Evolutionary conservation across 2,113 vertebrate species (phyloP), one percentile per base, ranked within the genome.

Genomic region (Amia ocellicauda): DNA sequence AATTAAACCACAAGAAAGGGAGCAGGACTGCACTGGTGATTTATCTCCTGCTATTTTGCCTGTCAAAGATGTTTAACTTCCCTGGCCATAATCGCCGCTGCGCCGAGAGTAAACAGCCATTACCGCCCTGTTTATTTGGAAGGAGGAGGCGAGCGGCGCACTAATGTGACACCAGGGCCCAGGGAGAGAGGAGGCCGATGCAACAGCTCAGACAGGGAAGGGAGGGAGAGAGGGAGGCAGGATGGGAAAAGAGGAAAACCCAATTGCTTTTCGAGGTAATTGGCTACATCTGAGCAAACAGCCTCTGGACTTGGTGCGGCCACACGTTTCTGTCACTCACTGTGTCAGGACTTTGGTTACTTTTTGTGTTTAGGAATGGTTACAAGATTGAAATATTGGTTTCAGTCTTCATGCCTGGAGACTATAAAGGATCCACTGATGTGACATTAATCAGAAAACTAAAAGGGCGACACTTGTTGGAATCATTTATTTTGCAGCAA

Each of bases 251-350:
- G 77, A 79, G 80, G 81, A 87, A 79, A 79, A 83, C 79, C 75
- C 81, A 81, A 85, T 86, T 86, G 86, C 87, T 85, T 87, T 85
- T 74, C 70, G n/a, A n/a, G 78, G 80, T 89, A 89, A 89, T 89
- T 89, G 85, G 83, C 86, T 86, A 81, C 86, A 89, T 86, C 88
- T 89, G 85, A 88, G 81, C 79, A 88, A 90, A 88, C 83, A 88
- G 66, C 74, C 56, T 64, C 72, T 75, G 78, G 77, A 73, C 81
- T 70, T 74, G 73, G 73, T 17, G 7, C n/a, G 45, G 16, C 14
- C 16, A 17, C n/a, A 47, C 10, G 5, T 4, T 47, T 4, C 45
- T 66, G 61, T 74, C 71, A 64, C 59, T 62, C 63, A 62, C 68
- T 68, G 62, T 78, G 69, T 68, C 69, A 75, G 63, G 67, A 69